Conservation (phyloP, 1,140 invertebrate species). For the Bradysia coprophila region DNA sequence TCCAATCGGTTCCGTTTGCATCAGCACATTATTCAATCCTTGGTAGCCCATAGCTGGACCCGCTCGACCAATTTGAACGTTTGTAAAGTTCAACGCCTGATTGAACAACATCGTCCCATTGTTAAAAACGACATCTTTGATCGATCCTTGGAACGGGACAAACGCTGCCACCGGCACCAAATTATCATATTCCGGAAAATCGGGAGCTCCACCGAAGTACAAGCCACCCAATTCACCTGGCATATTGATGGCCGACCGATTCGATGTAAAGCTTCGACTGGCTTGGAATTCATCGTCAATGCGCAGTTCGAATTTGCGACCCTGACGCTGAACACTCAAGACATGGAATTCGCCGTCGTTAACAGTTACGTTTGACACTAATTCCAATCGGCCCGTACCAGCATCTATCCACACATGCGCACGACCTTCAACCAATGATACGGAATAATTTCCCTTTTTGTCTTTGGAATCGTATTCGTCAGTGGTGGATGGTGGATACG, state of each 20-base stretch:
- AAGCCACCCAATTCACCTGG: conserved; percentile 25
- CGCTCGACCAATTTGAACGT: conserved; percentile 49
- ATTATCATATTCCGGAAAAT: conserved; percentile 13
- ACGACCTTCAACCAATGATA: conserved; percentile 40
- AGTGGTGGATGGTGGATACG: conserved; percentile 35
- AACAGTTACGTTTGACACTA: conserved; percentile 34
- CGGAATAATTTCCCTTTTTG: conserved; percentile 41
- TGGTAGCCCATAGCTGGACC: conserved; percentile 37
- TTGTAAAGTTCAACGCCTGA: conserved; percentile 39
- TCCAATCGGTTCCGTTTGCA: conserved; percentile 24
- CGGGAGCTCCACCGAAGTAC: conserved; percentile 24
- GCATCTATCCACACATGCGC: conserved; percentile 41
- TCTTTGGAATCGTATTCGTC: conserved; percentile 24
- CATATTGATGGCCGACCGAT: conserved; percentile 28
- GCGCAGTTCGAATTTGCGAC: conserved; percentile 36
- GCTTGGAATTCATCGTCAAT: conserved; percentile 43
- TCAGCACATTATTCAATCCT: conserved; percentile 20
- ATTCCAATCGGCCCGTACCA: conserved; percentile 39
- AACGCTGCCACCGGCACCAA: conserved; percentile 14
- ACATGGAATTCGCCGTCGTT: conserved; percentile 45
- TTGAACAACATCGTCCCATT: conserved; percentile 47
- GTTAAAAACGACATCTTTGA: conserved; percentile 65
- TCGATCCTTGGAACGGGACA: conserved; percentile 52
- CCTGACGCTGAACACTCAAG: conserved; percentile 30
- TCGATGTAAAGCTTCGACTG: conserved; percentile 29